phyloP scores from a whole-genome alignment of 1,140 invertebrate genomes.

The Nasonia longicornis region DNA sequence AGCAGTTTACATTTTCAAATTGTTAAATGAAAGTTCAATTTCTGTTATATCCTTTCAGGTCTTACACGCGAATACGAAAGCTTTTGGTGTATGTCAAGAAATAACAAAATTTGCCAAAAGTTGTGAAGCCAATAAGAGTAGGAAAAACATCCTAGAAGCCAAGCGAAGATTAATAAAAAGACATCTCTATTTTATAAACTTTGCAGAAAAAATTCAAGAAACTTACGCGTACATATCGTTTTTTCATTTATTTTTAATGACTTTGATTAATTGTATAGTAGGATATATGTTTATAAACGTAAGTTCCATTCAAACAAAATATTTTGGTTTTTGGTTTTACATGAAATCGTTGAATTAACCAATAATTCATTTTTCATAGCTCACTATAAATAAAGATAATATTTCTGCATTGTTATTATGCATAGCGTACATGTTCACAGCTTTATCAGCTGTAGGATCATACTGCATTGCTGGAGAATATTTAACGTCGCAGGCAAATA shows the following conservation, averaged over 20 bases:
- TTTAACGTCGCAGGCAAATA: constrained; percentile 20
- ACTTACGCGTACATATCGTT: constrained; percentile 20
- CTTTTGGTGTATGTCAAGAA: constrained; percentile 27
- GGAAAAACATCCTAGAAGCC: not conserved
- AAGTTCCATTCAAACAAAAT: not conserved
- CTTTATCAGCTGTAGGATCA: constrained; percentile 8
- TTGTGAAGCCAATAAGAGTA: not conserved
- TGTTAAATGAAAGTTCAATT: not conserved
- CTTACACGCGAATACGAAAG: constrained; percentile 21
- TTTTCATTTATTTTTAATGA: constrained; percentile 34
- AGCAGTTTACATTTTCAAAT: not conserved
- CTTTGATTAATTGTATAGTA: constrained; percentile 21
- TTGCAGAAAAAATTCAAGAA: constrained; percentile 18
- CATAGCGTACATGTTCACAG: not conserved
- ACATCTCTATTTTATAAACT: constrained; percentile 14
- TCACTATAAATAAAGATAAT: not conserved
- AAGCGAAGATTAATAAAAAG: constrained; percentile 15
- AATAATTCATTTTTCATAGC: not conserved
- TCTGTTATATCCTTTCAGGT: constrained; percentile 15
- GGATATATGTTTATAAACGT: constrained; percentile 32
- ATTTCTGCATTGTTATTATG: not conserved
- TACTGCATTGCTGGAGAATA: constrained; percentile 37
- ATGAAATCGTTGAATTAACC: not conserved
- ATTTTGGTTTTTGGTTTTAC: not conserved
- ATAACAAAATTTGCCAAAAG: constrained; percentile 17